A percentile compares a stretch with the other conserved stretches of the same genome.
These are phyloP conservation scores for Plebejus anna DNA, from an alignment of 2,888 invertebrate species.

Conservation along the genomic window DNA sequence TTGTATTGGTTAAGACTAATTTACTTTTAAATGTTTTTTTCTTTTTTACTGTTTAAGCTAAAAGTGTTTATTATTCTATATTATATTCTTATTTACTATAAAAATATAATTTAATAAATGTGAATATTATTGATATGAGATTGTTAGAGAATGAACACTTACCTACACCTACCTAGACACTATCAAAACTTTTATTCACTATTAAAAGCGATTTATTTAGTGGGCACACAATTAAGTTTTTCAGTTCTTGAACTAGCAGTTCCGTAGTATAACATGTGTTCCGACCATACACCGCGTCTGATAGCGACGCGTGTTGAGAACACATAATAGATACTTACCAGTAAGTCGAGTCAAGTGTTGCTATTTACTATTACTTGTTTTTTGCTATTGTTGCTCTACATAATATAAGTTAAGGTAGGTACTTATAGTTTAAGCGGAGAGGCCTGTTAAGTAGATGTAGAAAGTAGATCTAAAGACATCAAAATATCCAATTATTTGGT, in stretches of 20 bases:
- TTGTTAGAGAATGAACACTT: background rate
- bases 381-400: background rate
- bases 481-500: too few species aligned
- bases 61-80: too few species aligned
- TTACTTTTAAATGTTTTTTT: too few species aligned
- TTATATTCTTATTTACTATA: too few species aligned
- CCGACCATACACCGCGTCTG: background rate
- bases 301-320: background rate
- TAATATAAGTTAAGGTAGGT: background rate
- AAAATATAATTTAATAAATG: too few species aligned
- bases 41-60: too few species aligned
- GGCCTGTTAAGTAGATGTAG: too few species aligned
- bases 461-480: too few species aligned
- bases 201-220: background rate
- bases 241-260: slow-evolving; percentile 24
- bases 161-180: background rate
- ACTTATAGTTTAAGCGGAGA: too few species aligned
- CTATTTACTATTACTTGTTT: background rate
- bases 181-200: background rate
- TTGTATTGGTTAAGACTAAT: too few species aligned
- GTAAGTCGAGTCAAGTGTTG: background rate
- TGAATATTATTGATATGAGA: background rate
- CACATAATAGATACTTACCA: background rate
- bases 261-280: slow-evolving; percentile 7
- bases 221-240: slow-evolving; percentile 19